phyloP scores from a whole-genome alignment of 1,140 invertebrate genomes.

The Rhagoletis zephyria region DNA sequence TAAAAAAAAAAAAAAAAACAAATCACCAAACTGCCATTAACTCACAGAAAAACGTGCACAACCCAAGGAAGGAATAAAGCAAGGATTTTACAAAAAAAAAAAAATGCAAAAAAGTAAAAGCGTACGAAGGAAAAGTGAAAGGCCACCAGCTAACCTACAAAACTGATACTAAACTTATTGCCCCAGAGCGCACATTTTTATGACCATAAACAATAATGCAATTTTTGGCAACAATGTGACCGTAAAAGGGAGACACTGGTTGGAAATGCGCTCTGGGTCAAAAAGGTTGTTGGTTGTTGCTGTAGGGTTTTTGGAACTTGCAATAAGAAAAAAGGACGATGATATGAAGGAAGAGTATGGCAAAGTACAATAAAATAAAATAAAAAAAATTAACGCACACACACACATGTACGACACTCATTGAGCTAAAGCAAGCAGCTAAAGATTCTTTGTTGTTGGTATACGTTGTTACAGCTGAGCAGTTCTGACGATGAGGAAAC shows the following conservation, averaged over 20 bases:
- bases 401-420: neutral
- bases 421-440: neutral
- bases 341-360: neutral
- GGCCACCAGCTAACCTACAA: constrained; percentile 15
- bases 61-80: neutral
- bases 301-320: neutral
- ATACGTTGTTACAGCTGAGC: constrained; percentile 11
- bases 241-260: neutral
- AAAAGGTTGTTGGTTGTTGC: neutral
- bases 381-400: neutral
- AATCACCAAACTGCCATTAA: constrained; percentile 26
- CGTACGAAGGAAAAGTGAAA: neutral
- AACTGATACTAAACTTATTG: constrained; percentile 19
- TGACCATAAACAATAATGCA: constrained; percentile 49
- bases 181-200: constrained; percentile 34
- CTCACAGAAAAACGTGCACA: neutral
- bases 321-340: neutral
- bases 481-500: neutral
- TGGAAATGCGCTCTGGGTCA: neutral
- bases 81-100: neutral
- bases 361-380: neutral
- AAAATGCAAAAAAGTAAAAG: neutral
- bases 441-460: neutral
- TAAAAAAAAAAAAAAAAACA: neutral
- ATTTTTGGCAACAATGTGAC: constrained; percentile 39